Evolutionary conservation across 37 sponge, comb jelly and placozoan species (phyloP), one percentile per base, ranked within the genome.

Genomic region (Axinella damicornis): DNA sequence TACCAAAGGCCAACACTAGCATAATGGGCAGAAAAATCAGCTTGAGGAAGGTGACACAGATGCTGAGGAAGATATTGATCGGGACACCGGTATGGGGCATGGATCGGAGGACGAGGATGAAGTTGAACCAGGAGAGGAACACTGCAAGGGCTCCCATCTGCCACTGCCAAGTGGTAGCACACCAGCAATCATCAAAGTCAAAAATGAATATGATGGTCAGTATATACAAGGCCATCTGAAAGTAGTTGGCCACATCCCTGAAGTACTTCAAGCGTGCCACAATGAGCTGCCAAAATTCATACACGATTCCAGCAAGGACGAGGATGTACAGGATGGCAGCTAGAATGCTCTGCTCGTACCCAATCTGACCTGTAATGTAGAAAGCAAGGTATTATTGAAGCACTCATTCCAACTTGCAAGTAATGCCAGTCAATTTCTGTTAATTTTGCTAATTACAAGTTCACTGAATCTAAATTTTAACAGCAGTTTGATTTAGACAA

Each of bases 111-210:
- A 68, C 28, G 0, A 83, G 13, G n/a, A 83, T 60, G 18, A 83
- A 34, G 20, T 83, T 74, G 40, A 83, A 39, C 84, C 84, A 83
- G 17, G 53, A 74, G 41, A 74, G 66, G 53, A 83, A 83, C 19
- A 83, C 13, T 0, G 66, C 73, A 1, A 83, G 53, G 25, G 74
- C 74, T 36, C 84, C 84, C 39, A 83, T 16, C 46, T 83, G 84
- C 84, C 84, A 83, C 31, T 54, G 65, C 60, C 53, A 74, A n/a
- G 28, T 1, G 14, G 53, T 15, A 27, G 55, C 20, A 33, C 84
- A 83, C 35, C 46, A 53, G 52, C 84, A 83, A 18, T 54, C 31
- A 20, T 64, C 28, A 62, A 74, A 65, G 13, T 28, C 56, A 46
- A 12, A 9, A 28, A 65, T 75, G 61, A 74, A 83, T 14, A 28